Conservation (phyloP, 2,113 vertebrate species). For the Zingel zingel region DNA sequence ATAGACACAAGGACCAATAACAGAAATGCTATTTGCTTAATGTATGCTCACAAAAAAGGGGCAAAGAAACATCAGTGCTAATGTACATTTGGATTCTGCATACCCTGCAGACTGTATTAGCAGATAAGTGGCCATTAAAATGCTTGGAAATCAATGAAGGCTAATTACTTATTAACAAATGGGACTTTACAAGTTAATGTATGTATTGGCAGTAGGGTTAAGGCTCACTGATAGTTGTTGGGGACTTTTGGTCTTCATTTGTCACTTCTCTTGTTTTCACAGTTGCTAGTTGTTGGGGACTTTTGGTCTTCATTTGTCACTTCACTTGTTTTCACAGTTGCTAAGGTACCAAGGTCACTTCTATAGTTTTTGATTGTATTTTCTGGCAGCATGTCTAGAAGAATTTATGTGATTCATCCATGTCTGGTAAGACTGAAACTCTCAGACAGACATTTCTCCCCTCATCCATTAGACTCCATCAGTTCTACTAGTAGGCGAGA, state of each 20-base stretch:
- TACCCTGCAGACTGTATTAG: background rate
- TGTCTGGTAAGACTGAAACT: background rate
- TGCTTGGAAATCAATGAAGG: slow-evolving; percentile 25
- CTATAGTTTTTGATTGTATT: background rate
- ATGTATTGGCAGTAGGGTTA: slow-evolving; percentile 1
- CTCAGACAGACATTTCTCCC: background rate
- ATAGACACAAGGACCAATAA: background rate
- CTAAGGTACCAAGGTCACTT: background rate
- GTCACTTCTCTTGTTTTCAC: background rate
- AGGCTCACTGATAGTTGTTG: background rate
- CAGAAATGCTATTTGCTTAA: background rate
- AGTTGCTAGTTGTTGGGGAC: background rate
- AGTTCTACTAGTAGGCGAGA: background rate
- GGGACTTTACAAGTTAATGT: slow-evolving; percentile 17
- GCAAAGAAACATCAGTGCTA: background rate
- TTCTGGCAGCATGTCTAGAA: background rate
- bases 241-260: background rate
- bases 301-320: background rate
- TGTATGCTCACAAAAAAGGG: background rate
- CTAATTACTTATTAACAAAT: slow-evolving; percentile 39
- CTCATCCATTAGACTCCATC: background rate
- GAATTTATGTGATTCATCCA: background rate
- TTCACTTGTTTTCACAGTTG: background rate
- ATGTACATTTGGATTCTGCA: slow-evolving; percentile 29
- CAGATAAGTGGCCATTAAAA: slow-evolving; percentile 45